Base-by-base conservation (phyloP, 1,140 invertebrate species). In the Drosophila elegans region DNA sequence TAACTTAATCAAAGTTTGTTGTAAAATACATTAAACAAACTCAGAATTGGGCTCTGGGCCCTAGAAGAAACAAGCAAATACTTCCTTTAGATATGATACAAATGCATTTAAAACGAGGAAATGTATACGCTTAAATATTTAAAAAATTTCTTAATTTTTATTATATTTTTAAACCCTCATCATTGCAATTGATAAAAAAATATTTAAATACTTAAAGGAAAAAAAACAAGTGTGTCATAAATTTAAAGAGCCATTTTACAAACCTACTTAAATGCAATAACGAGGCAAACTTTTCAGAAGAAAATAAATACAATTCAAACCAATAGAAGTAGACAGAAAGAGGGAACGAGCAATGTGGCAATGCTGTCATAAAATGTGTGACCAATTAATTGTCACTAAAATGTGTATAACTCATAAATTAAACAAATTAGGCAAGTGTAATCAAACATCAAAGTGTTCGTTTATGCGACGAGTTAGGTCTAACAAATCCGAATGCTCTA, bases 381-480 rank as follows among this genome's bases (percentile, higher is more conserved):
- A 68, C 63, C 51, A 71, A 71, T 71, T 71, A 68, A 48, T 67
- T 63, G 57, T 67, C 63, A 51, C 67, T 55, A 55, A 71, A 48
- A 36, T 46, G 21, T 32, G 12, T 38, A 44, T 38, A 54, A 46
- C 25, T 10, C 49, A 67, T 68, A 67, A 54, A 68, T 68, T 54
- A 45, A 39, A 39, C 9, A 42, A 44, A 63, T 51, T 36, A 12
- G 16, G n/a, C 41, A 34, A 42, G 44, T 51, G 59, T 44, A 64
- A 68, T 51, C 45, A 68, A 44, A 64, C 64, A 64, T 68, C 59
- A 64, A 64, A 64, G 61, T 36, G 61, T 38, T 60, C 9, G 32
- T 41, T 29, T 56, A 10, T 6, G 51, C 13, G 36, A 21, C n/a
- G 27, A 21, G 9, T 11, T 0, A 55, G 10, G 12, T 12, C n/a